Base-by-base conservation (phyloP, 2,113 vertebrate species). In the Siniperca chuatsi region DNA sequence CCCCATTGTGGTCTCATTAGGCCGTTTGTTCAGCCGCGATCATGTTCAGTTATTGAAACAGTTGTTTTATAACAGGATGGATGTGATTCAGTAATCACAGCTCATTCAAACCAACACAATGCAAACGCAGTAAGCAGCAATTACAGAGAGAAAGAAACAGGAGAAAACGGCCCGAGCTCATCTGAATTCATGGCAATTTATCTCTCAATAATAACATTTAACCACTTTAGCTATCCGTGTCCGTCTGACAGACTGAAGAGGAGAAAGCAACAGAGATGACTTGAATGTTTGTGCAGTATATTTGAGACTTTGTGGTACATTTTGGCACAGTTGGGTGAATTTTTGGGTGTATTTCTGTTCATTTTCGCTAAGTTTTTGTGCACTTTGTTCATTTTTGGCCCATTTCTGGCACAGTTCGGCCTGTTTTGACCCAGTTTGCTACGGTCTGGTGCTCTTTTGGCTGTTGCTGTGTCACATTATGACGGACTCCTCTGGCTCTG, bases 81-180 rank as follows among this genome's bases (percentile, higher is more conserved):
- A 78, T 76, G 52, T 29, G 55, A 61, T 74, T 73, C 81, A 79
- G 76, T 62, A 87, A 91, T 91, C 89, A 89, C 37, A 8, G 71
- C 83, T 85, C 78, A 85, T 90, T 92, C 82, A 90, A 5, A 60
- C 15, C 58, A 8, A 16, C 75, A 90, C 90, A 92, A 88, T 78
- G 9, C 48, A 42, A 81, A 85, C 7, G 1, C 79, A 75, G n/a
- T 5, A 8, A 68, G 67, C 65, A 74, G 65, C 80, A 79, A 87
- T 91, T 89, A 83, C 54, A 44, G 13, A 83, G 23, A 66, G 13
- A 67, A 18, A 77, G 48, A 33, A 18, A 13, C 44, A 20, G 4
- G 8, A 15, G 52, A 74, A 86, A 54, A 66, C 4, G 6, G 54
- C 20, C 42, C 5, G 76, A 23, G 68, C 70, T 83, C 42, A 11